A percentile compares a stretch with the other conserved stretches of the same genome.
These are phyloP conservation scores for Halictus quadricinctus DNA, from an alignment of 2,888 invertebrate species.

Conservation along the genomic window DNA sequence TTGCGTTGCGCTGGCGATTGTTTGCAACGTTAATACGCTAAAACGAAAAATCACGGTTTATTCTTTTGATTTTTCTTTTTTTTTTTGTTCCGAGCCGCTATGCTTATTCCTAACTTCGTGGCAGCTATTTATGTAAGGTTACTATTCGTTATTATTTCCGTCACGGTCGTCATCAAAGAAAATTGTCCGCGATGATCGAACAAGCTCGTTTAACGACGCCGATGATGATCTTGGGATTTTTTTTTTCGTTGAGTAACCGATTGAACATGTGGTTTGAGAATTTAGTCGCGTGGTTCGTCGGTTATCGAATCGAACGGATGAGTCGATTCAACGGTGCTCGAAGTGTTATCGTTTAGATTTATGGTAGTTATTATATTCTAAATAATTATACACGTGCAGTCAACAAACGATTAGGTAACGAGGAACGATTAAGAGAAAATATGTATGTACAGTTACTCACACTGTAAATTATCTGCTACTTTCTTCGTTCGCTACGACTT, in stretches of 20 bases:
- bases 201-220: background rate
- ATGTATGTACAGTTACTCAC: constrained; percentile 11
- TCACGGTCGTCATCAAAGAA: background rate
- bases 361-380: background rate
- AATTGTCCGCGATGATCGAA: background rate
- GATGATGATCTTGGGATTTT: background rate
- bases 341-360: background rate
- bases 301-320: background rate
- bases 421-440: constrained; percentile 1
- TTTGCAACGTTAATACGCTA: background rate
- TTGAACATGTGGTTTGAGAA: background rate
- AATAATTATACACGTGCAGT: constrained; percentile 4
- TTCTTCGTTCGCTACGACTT: background rate
- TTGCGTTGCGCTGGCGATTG: background rate
- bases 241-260: too few relatives aligned
- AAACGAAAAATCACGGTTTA: background rate
- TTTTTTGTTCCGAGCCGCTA: background rate
- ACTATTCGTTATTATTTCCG: constrained; percentile 5
- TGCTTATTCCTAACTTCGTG: constrained; percentile 26
- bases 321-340: background rate
- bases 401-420: background rate
- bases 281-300: background rate
- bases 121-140: constrained; percentile 18
- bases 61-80: constrained; percentile 10
- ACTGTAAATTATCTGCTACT: constrained; percentile 16